These are phyloP conservation scores for Anthopleura sola DNA, from an alignment of 64 coral and sea anemone genomes.

Conservation along the genomic window DNA sequence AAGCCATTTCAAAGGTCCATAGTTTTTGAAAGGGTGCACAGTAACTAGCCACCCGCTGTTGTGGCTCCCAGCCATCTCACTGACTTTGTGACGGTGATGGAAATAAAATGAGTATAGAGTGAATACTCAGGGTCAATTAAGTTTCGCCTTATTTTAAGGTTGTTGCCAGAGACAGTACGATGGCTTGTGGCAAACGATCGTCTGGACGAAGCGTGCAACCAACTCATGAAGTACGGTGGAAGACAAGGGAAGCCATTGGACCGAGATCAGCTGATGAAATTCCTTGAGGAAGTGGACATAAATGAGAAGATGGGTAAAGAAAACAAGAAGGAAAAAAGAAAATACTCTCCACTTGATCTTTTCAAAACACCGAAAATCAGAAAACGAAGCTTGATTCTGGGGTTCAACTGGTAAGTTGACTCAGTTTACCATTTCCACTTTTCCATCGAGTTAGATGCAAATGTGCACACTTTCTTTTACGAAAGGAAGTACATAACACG, in stretches of 20 bases:
- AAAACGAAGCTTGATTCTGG: conserved; percentile 33
- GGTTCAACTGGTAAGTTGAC: conserved; percentile 38
- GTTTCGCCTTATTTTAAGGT: not conserved
- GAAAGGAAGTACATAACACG: not conserved
- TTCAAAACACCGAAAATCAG: conserved; percentile 13
- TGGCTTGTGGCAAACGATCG: conserved; percentile 33
- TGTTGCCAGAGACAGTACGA: conserved; percentile 40
- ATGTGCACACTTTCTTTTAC: not conserved
- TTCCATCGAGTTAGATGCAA: no score
- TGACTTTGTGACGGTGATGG: no score
- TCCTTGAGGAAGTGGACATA: not conserved
- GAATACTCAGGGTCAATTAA: no score
- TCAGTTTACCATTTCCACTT: no score
- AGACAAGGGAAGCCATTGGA: not conserved
- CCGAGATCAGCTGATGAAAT: not conserved
- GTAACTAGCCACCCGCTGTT: no score
- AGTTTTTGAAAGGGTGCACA: no score
- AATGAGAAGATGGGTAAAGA: conserved; percentile 1
- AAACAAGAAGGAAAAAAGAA: not conserved
- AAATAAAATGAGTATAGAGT: no score
- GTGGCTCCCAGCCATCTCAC: no score
- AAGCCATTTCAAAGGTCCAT: no score
- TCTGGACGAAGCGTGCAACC: conserved; percentile 13
- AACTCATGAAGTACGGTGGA: conserved; percentile 36
- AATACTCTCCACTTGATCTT: conserved; percentile 26